Conservation (phyloP, 1,140 invertebrate genomes). For the Heliconius congener region DNA sequence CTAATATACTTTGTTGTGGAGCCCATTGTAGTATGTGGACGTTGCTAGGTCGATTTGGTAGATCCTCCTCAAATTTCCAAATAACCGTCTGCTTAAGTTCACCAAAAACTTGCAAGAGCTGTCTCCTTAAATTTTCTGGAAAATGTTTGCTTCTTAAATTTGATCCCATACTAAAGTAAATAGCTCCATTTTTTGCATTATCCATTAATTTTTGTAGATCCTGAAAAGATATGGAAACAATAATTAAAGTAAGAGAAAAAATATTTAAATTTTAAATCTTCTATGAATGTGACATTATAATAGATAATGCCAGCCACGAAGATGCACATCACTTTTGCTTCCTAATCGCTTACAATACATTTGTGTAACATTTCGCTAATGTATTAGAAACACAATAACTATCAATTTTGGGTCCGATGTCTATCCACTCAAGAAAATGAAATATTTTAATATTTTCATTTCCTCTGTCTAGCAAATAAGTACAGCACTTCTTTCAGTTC, state of each 20-base stretch:
- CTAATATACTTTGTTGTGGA: constrained; percentile 83
- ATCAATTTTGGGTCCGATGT: no score
- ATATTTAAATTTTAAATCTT: no score
- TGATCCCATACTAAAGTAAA: constrained; percentile 85
- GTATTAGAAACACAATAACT: no score
- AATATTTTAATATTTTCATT: no score
- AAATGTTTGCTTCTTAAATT: constrained; percentile 75
- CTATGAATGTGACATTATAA: no score
- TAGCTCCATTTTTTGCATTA: constrained; percentile 53
- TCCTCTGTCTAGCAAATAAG: no score
- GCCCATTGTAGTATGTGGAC: constrained; percentile 83
- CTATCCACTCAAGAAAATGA: no score
- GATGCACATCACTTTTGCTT: no score
- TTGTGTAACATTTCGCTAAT: no score
- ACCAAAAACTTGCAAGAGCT: constrained; percentile 74
- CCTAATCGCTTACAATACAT: no score
- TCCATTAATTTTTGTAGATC: constrained; percentile 39
- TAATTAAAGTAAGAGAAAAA: neutral
- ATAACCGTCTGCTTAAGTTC: constrained; percentile 75
- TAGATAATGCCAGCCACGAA: no score
- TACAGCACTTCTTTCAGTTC: no score
- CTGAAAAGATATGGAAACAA: constrained; percentile 23
- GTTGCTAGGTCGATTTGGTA: constrained; percentile 78
- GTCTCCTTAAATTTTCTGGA: constrained; percentile 38
- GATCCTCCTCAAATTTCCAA: constrained; percentile 80